phyloP scores from a whole-genome alignment of 2,797 vertebrate genomes.

The Pristis pectinata region DNA sequence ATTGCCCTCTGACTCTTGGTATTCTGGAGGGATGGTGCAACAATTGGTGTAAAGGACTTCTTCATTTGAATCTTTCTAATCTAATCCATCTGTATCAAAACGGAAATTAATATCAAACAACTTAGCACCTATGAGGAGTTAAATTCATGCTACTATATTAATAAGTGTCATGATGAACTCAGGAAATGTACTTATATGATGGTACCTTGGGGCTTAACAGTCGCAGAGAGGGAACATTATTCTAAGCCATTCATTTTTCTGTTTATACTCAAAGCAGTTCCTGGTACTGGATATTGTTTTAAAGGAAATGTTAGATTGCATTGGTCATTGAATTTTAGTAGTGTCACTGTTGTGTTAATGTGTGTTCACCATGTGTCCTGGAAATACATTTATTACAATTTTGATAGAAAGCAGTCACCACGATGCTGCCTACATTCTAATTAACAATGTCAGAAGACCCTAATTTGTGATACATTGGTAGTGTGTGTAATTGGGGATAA shows the following conservation, averaged over 20 bases:
- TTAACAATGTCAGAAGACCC: neutral
- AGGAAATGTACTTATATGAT: neutral
- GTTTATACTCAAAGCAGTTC: neutral
- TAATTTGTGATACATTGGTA: neutral
- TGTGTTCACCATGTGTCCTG: neutral
- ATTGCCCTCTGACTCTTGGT: neutral
- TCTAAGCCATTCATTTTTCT: neutral
- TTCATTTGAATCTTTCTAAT: neutral
- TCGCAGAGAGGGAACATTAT: neutral
- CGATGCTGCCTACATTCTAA: neutral
- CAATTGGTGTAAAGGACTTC: neutral
- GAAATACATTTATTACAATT: neutral
- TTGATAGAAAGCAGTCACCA: neutral
- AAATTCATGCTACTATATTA: neutral
- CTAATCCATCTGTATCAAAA: conserved; percentile 7
- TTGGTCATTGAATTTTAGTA: neutral
- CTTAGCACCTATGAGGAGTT: neutral
- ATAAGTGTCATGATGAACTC: neutral
- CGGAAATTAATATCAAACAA: neutral
- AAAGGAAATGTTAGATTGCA: neutral
- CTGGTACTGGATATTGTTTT: neutral
- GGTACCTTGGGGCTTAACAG: neutral
- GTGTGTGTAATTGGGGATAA: neutral
- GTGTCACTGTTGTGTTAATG: neutral
- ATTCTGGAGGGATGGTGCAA: neutral